Evolutionary conservation across 2,113 vertebrate species (phyloP).

Genomic region (Cyanistes caeruleus): DNA sequence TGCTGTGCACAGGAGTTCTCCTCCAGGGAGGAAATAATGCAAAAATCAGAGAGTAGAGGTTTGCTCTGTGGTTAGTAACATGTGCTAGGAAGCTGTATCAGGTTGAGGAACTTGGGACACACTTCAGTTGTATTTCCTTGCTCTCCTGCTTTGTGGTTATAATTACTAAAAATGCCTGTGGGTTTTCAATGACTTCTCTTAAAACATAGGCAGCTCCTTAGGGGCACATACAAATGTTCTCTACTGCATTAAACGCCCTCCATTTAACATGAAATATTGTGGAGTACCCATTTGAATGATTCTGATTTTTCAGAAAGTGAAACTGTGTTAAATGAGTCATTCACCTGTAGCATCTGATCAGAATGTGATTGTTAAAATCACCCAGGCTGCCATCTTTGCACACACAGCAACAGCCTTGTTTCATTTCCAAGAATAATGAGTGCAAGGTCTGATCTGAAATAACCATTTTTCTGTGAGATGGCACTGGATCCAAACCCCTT

Average conservation of each 20-base stretch:
- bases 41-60: background rate
- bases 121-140: conserved; percentile 13
- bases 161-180: conserved; percentile 31
- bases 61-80: conserved; percentile 11
- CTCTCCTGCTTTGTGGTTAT: conserved; percentile 11
- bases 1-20: background rate
- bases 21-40: background rate
- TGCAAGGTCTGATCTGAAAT: background rate
- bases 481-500: background rate
- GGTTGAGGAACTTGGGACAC: conserved; percentile 17
- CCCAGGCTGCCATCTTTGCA: background rate
- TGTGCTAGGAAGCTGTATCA: background rate
- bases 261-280: conserved; percentile 10
- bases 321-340: background rate
- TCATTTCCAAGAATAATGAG: background rate
- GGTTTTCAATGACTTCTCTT: conserved; percentile 42
- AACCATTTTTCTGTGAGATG: background rate
- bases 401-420: background rate
- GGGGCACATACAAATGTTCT: background rate
- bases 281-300: background rate
- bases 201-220: background rate
- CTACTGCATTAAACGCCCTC: background rate
- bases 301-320: background rate
- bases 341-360: background rate
- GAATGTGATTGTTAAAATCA: background rate